Conservation (phyloP, 1,140 invertebrate genomes). For the Notospermus geniculatus region DNA sequence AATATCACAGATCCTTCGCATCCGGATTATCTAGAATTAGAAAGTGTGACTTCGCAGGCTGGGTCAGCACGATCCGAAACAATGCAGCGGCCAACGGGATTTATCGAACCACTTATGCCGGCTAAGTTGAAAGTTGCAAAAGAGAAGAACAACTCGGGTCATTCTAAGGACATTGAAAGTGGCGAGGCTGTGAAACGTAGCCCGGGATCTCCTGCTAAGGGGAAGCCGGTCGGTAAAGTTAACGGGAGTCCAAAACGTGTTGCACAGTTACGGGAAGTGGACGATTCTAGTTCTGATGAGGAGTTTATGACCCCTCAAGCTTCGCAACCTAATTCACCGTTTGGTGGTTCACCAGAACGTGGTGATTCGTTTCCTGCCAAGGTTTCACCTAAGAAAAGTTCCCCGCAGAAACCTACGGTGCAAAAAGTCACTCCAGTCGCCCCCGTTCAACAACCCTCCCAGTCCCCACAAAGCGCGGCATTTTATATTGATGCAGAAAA, state of each 20-base stretch:
- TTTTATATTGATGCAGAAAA: conserved; percentile 1
- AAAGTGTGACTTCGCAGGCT: conserved; percentile 34
- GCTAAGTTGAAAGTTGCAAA: conserved; percentile 62
- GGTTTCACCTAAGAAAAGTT: background rate
- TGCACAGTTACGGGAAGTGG: background rate
- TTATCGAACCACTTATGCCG: conserved; percentile 56
- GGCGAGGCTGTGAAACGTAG: conserved; percentile 50
- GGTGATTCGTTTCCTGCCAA: background rate
- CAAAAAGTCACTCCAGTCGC: background rate
- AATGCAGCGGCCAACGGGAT: background rate
- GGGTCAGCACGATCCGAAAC: background rate
- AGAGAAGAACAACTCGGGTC: conserved; percentile 63
- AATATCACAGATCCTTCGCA: conserved; percentile 27
- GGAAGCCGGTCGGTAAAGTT: conserved; percentile 1
- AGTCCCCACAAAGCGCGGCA: background rate
- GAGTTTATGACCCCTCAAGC: conserved; percentile 3
- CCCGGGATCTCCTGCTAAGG: background rate
- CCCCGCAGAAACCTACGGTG: background rate
- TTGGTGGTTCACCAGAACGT: too few relatives aligned
- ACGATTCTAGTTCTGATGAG: conserved; percentile 4
- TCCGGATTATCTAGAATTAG: conserved; percentile 37
- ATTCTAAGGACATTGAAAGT: conserved; percentile 66
- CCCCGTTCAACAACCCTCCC: background rate
- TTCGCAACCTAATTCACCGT: background rate
- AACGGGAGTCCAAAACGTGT: too few relatives aligned